These are phyloP conservation scores for Hemiscyllium ocellatum DNA, from an alignment of 2,113 vertebrate genomes.

Conservation along the genomic window DNA sequence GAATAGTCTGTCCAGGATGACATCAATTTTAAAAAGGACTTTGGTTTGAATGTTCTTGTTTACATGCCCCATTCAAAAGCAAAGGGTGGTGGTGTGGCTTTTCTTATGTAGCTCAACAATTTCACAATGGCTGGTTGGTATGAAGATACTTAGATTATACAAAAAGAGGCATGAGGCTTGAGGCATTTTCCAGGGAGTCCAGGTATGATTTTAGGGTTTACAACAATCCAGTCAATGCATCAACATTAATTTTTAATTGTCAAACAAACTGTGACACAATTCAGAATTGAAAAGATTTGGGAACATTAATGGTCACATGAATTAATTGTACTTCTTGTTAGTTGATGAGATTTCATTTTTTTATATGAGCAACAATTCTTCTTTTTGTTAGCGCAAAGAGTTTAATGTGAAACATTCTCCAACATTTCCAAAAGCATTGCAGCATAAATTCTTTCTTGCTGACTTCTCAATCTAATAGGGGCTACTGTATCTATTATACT, in stretches of 20 bases:
- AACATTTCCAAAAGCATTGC: background rate
- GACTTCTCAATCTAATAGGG: background rate
- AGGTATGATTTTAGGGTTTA: background rate
- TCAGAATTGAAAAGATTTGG: background rate
- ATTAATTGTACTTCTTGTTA: background rate
- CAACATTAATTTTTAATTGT: background rate
- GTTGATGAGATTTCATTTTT: background rate
- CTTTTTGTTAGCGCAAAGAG: background rate
- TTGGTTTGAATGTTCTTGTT: background rate
- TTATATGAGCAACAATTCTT: background rate
- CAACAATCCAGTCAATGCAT: background rate
- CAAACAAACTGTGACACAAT: background rate
- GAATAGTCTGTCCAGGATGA: background rate
- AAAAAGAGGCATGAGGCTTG: background rate
- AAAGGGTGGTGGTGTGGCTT: background rate
- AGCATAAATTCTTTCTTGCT: background rate
- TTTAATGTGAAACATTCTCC: background rate
- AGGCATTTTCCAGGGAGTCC: background rate
- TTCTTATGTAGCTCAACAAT: background rate
- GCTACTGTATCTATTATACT: background rate
- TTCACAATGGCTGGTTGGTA: background rate
- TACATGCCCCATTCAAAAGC: background rate
- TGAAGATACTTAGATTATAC: background rate
- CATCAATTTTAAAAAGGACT: background rate
- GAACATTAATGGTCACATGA: background rate